Base-by-base conservation (phyloP, 1,140 invertebrate species). In the Pygmarrhopalites habei region DNA sequence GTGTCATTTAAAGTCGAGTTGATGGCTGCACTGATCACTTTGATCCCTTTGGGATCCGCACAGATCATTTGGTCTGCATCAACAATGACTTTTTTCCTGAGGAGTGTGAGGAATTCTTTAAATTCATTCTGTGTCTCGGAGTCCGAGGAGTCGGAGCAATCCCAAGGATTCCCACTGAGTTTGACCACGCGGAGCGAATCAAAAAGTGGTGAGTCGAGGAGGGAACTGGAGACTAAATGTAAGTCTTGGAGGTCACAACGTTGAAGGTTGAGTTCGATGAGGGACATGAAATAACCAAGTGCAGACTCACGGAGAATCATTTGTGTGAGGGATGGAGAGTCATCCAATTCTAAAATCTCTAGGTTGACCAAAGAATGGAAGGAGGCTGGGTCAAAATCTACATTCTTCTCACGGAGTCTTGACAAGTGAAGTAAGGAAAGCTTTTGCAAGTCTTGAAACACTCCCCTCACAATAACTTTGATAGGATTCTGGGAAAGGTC, bases 401-500 rank as follows among this genome's bases (percentile, higher is more conserved):
- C 71, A 1, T 80, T 17, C 17, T 12, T 68, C 56, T 82, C 78
- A 64, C 80, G 80, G 41, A 91, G 76, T 68, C 81, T 81, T 15
- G 86, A 83, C 72, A 92, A 77, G 53, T 83, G 81, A 62, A 91
- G 77, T 62, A 82, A 78, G 58, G 80, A 79, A 5, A 91, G 77
- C 59, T 81, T 79, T 30, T 78, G 73, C 28, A 86, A 82, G 2
- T 85, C 85, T 58, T 80, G 79, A 56, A 91, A 82, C 21, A 83
- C 81, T 71, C 83, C 84, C 26, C 81, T 80, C 1, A 82, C 79
- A 44, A 90, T 76, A 58, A 77, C 74, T 72, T 82, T 81, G 64
- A 90, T 77, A 7, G 86, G 86, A 77, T 90, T 90, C 72, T 84
- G 80, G 4, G 88, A 90, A 68, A 92, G 74, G 77, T 89, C 87